Evolutionary conservation across 2,113 vertebrate genomes (phyloP).

Genomic region (Pseudorhombus dupliciocellatus): DNA sequence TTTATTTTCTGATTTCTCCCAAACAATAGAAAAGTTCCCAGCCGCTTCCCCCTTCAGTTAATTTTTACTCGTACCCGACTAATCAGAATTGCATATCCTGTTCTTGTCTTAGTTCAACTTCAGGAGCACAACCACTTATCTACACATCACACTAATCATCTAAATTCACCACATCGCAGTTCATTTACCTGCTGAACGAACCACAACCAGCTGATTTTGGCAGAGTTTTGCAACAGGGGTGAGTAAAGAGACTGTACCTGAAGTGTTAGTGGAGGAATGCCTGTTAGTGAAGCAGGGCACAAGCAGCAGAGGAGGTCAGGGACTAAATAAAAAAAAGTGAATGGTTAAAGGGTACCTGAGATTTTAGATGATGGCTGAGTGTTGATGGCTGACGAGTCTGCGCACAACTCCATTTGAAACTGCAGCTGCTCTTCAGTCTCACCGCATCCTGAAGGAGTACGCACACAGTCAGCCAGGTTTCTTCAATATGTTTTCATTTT

Average conservation of each 20-base stretch:
- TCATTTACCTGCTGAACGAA: conserved; percentile 71
- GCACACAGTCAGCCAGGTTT: conserved; percentile 7
- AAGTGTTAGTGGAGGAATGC: conserved; percentile 56
- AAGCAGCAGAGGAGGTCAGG: conserved; percentile 11
- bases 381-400: conserved; percentile 85
- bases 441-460: conserved; percentile 77
- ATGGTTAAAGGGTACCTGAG: conserved; percentile 75
- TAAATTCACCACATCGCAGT: conserved; percentile 39
- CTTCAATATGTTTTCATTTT: background rate
- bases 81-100: background rate
- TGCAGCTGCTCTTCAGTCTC: conserved; percentile 96
- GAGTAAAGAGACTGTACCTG: conserved; percentile 75
- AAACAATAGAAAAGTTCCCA: too few species aligned
- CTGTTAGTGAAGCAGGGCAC: conserved; percentile 51
- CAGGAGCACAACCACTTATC: background rate
- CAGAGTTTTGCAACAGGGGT: conserved; percentile 74
- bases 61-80: background rate
- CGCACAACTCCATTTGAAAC: conserved; percentile 91
- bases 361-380: conserved; percentile 86
- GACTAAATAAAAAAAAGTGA: background rate
- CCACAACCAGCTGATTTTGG: conserved; percentile 73
- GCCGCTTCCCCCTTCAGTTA: background rate
- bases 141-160: conserved; percentile 29
- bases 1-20: too few species aligned
- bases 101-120: background rate